Evolutionary conservation across 2,113 vertebrate species (phyloP), one percentile per base, ranked within the genome.

Genomic region (Romanogobio albipinnatus): DNA sequence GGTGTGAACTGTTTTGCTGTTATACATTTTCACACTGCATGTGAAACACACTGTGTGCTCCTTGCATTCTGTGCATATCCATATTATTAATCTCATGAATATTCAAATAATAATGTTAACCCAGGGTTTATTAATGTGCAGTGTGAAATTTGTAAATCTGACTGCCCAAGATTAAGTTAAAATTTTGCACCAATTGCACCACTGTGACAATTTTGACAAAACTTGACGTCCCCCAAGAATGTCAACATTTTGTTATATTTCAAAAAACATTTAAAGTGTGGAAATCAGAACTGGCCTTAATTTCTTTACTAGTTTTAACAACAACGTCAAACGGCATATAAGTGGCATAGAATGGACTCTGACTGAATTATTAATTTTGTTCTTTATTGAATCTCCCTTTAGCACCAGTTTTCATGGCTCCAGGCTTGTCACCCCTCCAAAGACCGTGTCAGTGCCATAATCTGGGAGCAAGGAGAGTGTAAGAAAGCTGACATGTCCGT

Each of bases 401-500:
- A 99, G 97, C 96, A 93, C 87, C 97, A 99, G 90, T 90, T 99
- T 85, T 96, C 96, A 2, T 99, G 97, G 97, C 96, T 99, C 79
- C 98, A 99, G 90, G 96, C 96, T 0, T 97, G 96, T 58, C 98
- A 97, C 86, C 97, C 97, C 22, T 97, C 97, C 2, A 97, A 95
- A 86, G 96, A 99, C 74, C 94, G 96, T 75, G 97, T 99, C 85
- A 98, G 98, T 73, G 97, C 98, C 8, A 97, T 99, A 53, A 97
- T 99, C 91, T 99, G 98, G 98, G 98, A 99, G 89, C 96, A 97
- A 85, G 97, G 93, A n/a, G 98, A 99, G 68, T 99, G 97, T 86
- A 99, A 99, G 93, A 99, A 99, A 92, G 95, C 95, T 75, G 98
- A 99, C 74, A 97, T 99, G 96, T 99, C 98, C 0, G 97, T 99